Evolutionary conservation across 2,113 vertebrate species (phyloP).

Genomic region (Amphiprion percula): DNA sequence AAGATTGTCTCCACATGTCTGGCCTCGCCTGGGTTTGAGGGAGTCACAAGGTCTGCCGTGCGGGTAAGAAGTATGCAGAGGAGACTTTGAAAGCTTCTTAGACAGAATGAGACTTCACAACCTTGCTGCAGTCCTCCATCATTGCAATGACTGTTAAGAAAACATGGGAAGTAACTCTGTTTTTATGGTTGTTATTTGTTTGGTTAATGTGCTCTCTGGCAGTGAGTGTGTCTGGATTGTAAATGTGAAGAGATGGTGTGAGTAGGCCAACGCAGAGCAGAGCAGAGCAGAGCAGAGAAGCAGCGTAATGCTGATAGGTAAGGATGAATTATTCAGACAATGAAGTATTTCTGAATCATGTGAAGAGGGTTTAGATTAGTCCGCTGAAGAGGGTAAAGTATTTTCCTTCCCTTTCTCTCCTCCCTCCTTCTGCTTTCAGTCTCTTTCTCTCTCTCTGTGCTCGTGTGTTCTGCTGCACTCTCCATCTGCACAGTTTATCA

Average conservation of each 20-base stretch:
- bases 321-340: constrained; percentile 73
- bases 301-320: constrained; percentile 50
- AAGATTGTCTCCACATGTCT: constrained; percentile 31
- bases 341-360: constrained; percentile 67
- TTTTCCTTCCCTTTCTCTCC: constrained; percentile 35
- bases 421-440: neutral
- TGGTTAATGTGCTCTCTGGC: constrained; percentile 52
- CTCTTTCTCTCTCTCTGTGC: neutral
- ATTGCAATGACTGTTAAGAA: constrained; percentile 21
- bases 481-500: constrained; percentile 56
- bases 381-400: constrained; percentile 52
- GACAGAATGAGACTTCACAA: constrained; percentile 23
- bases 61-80: constrained; percentile 54
- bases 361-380: constrained; percentile 59
- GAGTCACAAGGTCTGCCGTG: constrained; percentile 55
- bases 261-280: constrained; percentile 43
- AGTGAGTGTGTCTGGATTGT: constrained; percentile 43
- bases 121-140: constrained; percentile 13
- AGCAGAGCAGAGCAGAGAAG: neutral
- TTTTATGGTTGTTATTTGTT: constrained; percentile 53
- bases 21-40: constrained; percentile 28
- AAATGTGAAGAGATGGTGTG: constrained; percentile 53
- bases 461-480: constrained; percentile 6
- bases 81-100: constrained; percentile 33
- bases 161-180: neutral